Conservation (phyloP, 2,113 vertebrate genomes). For the Etia nguti region DNA sequence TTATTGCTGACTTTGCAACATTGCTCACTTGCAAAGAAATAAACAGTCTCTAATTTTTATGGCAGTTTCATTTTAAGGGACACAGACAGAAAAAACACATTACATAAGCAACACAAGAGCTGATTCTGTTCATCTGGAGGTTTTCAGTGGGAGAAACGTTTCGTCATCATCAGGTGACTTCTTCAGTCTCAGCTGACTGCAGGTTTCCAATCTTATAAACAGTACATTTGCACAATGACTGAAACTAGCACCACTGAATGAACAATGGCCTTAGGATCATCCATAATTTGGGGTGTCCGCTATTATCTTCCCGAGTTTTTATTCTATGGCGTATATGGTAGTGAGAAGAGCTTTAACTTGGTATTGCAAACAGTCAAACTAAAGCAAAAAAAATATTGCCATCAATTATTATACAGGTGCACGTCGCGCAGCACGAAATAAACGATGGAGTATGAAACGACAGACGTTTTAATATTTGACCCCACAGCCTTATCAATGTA, state of each 20-base stretch:
- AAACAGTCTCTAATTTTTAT: not conserved
- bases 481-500: rapidly evolving
- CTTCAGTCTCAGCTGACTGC: not conserved
- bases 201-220: not conserved
- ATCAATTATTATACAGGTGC: not conserved
- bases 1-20: not conserved
- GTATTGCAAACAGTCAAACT: not conserved
- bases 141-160: too few species aligned
- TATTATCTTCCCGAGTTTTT: not conserved
- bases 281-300: not conserved
- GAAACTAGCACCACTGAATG: not conserved
- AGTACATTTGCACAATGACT: rapidly evolving
- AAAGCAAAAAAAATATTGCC: rapidly evolving
- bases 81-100: not conserved
- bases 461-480: rapidly evolving
- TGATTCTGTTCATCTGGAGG: rapidly evolving
- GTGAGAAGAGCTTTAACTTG: too few species aligned
- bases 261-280: rapidly evolving
- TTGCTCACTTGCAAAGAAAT: not conserved
- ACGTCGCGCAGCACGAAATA: not conserved
- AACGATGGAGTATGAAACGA: not conserved
- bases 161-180: not conserved
- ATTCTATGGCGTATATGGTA: rapidly evolving
- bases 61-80: not conserved
- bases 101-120: not conserved